Evolutionary conservation across 2,888 invertebrate genomes (phyloP), one percentile per base, ranked within the genome.

Genomic region (Morpho helenor): DNA sequence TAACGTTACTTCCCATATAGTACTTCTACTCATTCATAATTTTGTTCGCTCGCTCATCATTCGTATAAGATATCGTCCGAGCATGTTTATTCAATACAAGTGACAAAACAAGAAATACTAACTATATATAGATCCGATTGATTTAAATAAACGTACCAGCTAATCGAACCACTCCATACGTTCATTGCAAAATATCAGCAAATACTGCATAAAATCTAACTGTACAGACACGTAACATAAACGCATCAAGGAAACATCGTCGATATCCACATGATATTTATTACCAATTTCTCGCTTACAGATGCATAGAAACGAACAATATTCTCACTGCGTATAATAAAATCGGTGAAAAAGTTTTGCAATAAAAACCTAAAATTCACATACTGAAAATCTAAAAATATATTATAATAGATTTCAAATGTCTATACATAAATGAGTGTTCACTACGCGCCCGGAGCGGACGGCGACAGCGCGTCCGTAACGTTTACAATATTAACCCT

Each of bases 371-470:
- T 87, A 87, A 88, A 87, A 78, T 84, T 75, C 86, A 87, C 87
- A 82, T 87, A 88, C 82, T 83, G 87, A 87, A 87, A 86, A 77
- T 88, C 87, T 87, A 87, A 88, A 88, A 88, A 87, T 88, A 89
- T 87, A 88, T 87, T 86, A 87, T 87, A 87, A 85, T 86, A 87
- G 86, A 87, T 87, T 87, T 87, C 82, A 84, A 87, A 88, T 82
- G 88, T 89, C 89, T 87, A 88, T 88, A 88, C 87, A 87, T 85
- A 86, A 80, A 86, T 86, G 86, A 84, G 87, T 81, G 81, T 82
- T 82, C 84, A 84, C 81, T 80, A 81, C 82, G 80, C 82, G 84
- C 79, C 74, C 71, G 74, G 69, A 76, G 77, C 77, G 80, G 75
- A 81, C 80, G 76, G 76, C 77, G 77, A 74, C 77, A 79, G 82